phyloP scores from a whole-genome alignment of 2,888 invertebrate genomes.

The Nemurella pictetii region DNA sequence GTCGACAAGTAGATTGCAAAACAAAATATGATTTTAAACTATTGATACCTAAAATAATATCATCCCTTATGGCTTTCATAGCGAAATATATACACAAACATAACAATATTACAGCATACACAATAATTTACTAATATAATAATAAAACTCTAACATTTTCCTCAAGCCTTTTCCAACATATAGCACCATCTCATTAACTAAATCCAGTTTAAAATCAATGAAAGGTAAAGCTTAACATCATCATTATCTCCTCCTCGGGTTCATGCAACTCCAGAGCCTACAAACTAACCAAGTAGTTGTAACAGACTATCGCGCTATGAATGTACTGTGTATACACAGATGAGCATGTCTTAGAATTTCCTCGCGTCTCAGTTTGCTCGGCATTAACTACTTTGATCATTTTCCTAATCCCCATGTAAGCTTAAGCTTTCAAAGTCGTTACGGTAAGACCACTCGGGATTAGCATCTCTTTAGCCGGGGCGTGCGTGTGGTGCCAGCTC shows the following conservation, averaged over 20 bases:
- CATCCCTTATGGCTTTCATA: too few species aligned
- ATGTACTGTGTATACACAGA: neutral
- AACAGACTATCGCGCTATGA: neutral
- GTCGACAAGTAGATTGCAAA: too few species aligned
- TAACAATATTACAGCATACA: too few species aligned
- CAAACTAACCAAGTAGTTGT: neutral
- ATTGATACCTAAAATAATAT: too few species aligned
- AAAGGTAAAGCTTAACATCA: neutral
- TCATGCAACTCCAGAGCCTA: too few species aligned
- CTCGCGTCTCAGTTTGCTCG: conserved; percentile 1
- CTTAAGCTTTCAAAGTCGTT: conserved; percentile 29
- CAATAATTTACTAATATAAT: too few species aligned
- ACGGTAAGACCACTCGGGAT: conserved; percentile 17
- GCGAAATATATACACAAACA: too few species aligned
- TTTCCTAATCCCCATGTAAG: conserved; percentile 25
- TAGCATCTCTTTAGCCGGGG: neutral
- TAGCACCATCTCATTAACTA: too few species aligned
- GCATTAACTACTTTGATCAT: conserved; percentile 32
- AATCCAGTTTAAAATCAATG: neutral
- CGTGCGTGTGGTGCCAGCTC: conserved; percentile 14
- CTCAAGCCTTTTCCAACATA: too few species aligned
- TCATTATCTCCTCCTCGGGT: neutral
- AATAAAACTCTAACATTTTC: too few species aligned
- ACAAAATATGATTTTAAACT: too few species aligned
- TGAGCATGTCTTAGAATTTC: neutral